Percentiles rank a stretch among this genome's conserved stretches.
Conservation (phyloP, 2,113 vertebrate species). For the Cygnus atratus region DNA sequence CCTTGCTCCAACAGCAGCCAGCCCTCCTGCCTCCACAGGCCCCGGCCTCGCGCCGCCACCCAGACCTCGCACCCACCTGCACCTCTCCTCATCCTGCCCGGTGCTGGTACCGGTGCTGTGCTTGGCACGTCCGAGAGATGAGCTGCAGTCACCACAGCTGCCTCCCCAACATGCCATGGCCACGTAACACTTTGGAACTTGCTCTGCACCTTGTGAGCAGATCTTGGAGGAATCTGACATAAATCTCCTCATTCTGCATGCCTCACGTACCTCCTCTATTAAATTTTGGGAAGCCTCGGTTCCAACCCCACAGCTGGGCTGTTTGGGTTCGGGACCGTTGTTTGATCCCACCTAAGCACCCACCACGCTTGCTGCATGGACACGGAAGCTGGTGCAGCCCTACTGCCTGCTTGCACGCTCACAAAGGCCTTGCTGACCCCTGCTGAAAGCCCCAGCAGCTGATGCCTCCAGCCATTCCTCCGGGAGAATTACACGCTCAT, state of each 20-base stretch:
- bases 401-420: not conserved
- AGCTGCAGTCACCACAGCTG: not conserved
- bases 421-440: not conserved
- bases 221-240: not conserved
- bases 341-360: not conserved
- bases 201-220: not conserved
- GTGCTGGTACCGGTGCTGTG: accelerated
- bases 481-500: not conserved
- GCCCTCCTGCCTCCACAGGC: not conserved
- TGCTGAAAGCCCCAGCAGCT: not conserved
- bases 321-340: not conserved
- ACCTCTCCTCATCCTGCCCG: not conserved
- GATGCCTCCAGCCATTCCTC: not conserved
- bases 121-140: not conserved
- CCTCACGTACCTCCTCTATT: not conserved
- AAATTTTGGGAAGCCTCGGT: accelerated
- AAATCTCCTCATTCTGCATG: not conserved
- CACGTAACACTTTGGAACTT: not conserved
- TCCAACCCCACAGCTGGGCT: not conserved
- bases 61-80: not conserved
- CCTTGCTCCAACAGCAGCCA: not conserved
- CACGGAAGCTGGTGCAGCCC: accelerated
- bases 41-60: too few species aligned
- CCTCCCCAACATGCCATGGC: not conserved
- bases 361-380: accelerated